These are phyloP conservation scores for Notodonta ziczac DNA, from an alignment of 2,888 invertebrate genomes.

Conservation along the genomic window DNA sequence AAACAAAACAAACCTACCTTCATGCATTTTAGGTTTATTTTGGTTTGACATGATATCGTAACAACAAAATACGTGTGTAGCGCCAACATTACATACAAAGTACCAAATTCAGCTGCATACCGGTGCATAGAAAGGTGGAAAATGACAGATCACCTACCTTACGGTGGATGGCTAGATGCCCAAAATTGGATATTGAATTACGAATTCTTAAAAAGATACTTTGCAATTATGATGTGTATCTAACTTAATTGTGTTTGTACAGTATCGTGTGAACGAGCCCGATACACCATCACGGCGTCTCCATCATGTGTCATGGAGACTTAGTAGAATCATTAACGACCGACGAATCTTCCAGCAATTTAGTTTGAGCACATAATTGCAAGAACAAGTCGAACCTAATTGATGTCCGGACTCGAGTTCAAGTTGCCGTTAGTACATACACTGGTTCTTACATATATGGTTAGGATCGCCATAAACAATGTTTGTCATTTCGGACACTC, in stretches of 20 bases:
- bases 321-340: constrained; percentile 69
- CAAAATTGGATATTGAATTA: too few species aligned
- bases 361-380: constrained; percentile 82
- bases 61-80: too few species aligned
- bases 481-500: neutral
- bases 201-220: neutral
- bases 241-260: neutral
- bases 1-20: too few species aligned
- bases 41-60: too few species aligned
- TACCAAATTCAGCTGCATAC: too few species aligned
- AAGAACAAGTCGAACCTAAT: constrained; percentile 80
- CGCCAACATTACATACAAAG: too few species aligned
- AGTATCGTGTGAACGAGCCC: constrained; percentile 29
- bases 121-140: too few species aligned
- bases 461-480: constrained; percentile 7
- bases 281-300: constrained; percentile 24
- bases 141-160: too few species aligned
- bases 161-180: too few species aligned
- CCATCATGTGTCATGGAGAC: constrained; percentile 68
- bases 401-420: constrained; percentile 73
- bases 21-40: too few species aligned
- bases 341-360: constrained; percentile 79
- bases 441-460: constrained; percentile 48
- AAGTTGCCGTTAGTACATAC: constrained; percentile 68
- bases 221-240: neutral